Base-by-base conservation (phyloP, 2,797 vertebrate species). In the Dicrostonyx torquatus region DNA sequence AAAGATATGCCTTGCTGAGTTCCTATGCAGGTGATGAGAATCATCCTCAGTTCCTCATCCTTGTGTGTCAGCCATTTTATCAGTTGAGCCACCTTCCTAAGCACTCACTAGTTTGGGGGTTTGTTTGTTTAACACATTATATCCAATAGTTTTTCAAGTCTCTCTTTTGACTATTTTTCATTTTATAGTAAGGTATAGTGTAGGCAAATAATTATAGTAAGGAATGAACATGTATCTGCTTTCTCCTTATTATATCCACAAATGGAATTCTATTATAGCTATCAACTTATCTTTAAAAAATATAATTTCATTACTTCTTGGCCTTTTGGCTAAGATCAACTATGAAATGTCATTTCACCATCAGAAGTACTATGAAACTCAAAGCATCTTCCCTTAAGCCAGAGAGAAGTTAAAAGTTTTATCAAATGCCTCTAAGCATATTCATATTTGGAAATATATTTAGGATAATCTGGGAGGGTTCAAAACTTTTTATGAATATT, bases 361-460 rank as follows among this genome's bases (percentile, higher is more conserved):
- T 62, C 78, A 94, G 37, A 15, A 80, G 5, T 37, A 75, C 0
- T 83, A 12, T 64, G 48, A 83, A 84, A 93, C 82, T 85, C 55
- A 79, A 10, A 43, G n/a, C 24, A 89, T 45, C 83, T 82, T 82
- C 9, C 4, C 58, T 91, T 64, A 87, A 53, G 60, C 68, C 87
- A 88, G 40, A 43, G 10, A 60, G n/a, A 94, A 94, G 26, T 92
- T 80, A 95, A 18, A 60, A 89, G 83, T 22, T 18, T 82, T 48
- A 17, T 5, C 18, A 91, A 89, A 93, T 48, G 6, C 79, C 72
- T 76, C 82, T 58, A 50, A 60, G 72, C 50, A 43, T 43, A 90
- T 70, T 53, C 75, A 6, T 82, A 58, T 84, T 34, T 45, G 91
- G 8, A 95, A 60, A 34, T 34, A 8, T 53, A 78, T 72, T 48